Conservation (phyloP, 2,113 vertebrate species). For the Brachyhypopomus gauderio region DNA sequence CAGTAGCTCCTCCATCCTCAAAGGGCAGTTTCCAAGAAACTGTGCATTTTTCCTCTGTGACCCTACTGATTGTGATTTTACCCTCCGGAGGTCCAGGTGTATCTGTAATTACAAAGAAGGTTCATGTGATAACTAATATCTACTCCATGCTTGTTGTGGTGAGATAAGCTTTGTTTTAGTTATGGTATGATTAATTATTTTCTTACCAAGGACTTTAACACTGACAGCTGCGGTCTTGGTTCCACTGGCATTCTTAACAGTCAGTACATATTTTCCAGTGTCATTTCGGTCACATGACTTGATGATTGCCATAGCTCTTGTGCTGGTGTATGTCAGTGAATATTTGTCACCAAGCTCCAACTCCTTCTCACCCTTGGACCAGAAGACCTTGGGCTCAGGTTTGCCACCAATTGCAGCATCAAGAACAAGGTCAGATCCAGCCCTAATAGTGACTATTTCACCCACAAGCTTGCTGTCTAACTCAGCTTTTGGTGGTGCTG, state of each 20-base stretch:
- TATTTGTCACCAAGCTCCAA: conserved; percentile 92
- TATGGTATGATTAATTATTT: background rate
- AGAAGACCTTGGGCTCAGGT: conserved; percentile 95
- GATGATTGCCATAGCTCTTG: conserved; percentile 91
- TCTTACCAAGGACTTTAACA: conserved; percentile 96
- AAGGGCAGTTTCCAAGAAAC: conserved; percentile 90
- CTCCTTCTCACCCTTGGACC: conserved; percentile 93
- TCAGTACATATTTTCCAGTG: conserved; percentile 90
- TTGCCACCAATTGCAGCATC: conserved; percentile 94
- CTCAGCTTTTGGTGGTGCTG: conserved; percentile 94
- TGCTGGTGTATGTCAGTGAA: conserved; percentile 91
- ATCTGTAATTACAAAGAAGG: conserved; percentile 71
- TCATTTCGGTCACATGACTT: conserved; percentile 95
- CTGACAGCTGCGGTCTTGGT: conserved; percentile 85
- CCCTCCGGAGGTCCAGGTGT: conserved; percentile 89
- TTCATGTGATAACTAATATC: background rate
- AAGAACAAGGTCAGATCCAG: conserved; percentile 93
- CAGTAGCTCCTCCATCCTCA: conserved; percentile 89
- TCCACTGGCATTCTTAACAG: conserved; percentile 93
- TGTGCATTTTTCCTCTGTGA: conserved; percentile 96
- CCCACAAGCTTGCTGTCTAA: conserved; percentile 88
- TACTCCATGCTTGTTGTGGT: background rate
- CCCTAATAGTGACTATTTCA: conserved; percentile 85
- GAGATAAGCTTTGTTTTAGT: background rate
- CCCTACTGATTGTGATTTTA: conserved; percentile 85